Evolutionary conservation across 2,113 vertebrate genomes (phyloP).

Genomic region (Zootoca vivipara): DNA sequence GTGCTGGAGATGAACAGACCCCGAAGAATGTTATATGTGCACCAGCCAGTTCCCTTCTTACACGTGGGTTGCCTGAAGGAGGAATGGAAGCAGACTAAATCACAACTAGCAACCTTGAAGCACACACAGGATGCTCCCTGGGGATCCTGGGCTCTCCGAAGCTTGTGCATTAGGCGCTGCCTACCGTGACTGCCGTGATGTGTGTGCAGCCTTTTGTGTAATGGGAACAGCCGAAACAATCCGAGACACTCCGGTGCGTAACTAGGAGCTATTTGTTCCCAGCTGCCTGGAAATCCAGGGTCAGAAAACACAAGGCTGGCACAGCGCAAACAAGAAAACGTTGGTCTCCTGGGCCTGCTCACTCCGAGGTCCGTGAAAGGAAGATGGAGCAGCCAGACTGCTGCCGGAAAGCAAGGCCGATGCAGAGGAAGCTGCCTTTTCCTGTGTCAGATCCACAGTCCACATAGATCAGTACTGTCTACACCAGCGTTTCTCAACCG

Average conservation of each 20-base stretch:
- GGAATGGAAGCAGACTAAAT: neutral
- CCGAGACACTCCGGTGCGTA: neutral
- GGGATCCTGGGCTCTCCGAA: neutral
- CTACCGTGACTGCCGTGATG: no score
- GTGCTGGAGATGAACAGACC: neutral
- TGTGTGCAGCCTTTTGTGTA: neutral
- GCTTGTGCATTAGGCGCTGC: neutral
- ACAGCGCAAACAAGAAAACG: neutral
- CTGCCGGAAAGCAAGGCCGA: neutral
- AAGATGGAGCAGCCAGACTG: neutral
- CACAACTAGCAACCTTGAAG: neutral
- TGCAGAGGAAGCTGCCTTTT: no score
- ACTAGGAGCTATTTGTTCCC: neutral
- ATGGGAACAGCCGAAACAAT: neutral
- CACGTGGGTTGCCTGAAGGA: neutral
- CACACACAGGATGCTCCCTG: neutral
- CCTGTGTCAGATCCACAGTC: no score
- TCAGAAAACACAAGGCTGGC: neutral
- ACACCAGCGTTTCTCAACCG: no score
- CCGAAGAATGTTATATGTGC: neutral
- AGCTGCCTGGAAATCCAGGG: neutral
- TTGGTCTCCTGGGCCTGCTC: neutral
- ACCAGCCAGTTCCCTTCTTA: neutral
- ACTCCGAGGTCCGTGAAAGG: neutral
- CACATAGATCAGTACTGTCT: no score